Evolutionary conservation across 1,140 invertebrate species (phyloP).

Genomic region (Drosophila neocordata): DNA sequence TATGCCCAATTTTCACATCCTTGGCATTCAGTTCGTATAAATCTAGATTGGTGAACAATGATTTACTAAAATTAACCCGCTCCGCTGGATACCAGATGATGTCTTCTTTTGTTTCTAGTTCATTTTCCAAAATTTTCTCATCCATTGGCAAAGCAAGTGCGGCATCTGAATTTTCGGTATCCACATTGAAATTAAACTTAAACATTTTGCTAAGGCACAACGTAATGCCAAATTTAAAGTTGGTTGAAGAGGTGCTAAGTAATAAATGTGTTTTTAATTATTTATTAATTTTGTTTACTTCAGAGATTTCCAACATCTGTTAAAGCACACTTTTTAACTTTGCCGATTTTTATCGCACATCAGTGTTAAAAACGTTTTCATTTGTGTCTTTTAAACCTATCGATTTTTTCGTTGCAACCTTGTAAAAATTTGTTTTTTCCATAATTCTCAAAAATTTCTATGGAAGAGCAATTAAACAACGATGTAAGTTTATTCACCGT

Average conservation of each 20-base stretch:
- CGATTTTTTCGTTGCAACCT: slow-evolving; percentile 33
- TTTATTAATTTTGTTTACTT: slow-evolving; percentile 11
- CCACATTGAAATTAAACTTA: slow-evolving; percentile 84
- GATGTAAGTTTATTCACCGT: slow-evolving; percentile 53
- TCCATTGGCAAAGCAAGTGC: slow-evolving; percentile 32
- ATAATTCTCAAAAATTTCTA: slow-evolving; percentile 36
- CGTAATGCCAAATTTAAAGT: too few relatives aligned
- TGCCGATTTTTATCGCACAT: slow-evolving; percentile 28
- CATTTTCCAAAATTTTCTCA: background rate
- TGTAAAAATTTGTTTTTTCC: slow-evolving; percentile 37
- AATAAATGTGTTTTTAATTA: background rate
- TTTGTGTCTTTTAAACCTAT: background rate
- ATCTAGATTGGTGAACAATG: slow-evolving; percentile 66
- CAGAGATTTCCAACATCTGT: background rate
- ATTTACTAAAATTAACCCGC: slow-evolving; percentile 34
- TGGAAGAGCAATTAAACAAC: slow-evolving; percentile 61
- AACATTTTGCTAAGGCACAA: slow-evolving; percentile 69
- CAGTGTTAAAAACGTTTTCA: slow-evolving; percentile 14
- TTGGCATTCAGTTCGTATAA: slow-evolving; percentile 78
- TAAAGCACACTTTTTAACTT: slow-evolving; percentile 24
- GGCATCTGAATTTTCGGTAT: slow-evolving; percentile 59
- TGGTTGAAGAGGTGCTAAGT: too few relatives aligned
- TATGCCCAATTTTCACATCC: slow-evolving; percentile 35
- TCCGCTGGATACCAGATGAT: slow-evolving; percentile 70
- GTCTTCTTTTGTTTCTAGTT: slow-evolving; percentile 19